Percentiles rank a stretch among this genome's conserved stretches.
phyloP scores from a whole-genome alignment of 2,888 invertebrate species.

The Cerastis rubricosa region DNA sequence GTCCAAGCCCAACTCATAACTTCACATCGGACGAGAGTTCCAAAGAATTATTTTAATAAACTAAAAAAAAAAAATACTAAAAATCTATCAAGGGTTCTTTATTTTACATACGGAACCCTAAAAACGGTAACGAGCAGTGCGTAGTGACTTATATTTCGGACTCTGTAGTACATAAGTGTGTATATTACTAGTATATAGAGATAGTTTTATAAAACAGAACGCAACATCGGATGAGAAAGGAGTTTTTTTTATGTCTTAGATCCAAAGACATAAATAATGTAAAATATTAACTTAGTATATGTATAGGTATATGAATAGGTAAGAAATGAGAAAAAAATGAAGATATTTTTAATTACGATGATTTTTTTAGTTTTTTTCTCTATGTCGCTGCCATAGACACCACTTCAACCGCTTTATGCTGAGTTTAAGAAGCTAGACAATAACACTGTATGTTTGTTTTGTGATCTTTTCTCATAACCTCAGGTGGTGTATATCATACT shows the following conservation, averaged over 20 bases:
- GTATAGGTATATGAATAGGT: slow-evolving; percentile 77
- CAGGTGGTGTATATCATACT: slow-evolving; percentile 54
- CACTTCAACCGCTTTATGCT: slow-evolving; percentile 64
- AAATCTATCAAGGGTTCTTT: slow-evolving; percentile 10
- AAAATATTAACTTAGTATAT: slow-evolving; percentile 83
- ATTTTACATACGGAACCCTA: slow-evolving; percentile 1
- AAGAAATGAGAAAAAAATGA: slow-evolving; percentile 79
- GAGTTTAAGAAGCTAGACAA: slow-evolving; percentile 67
- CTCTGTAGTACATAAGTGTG: slow-evolving; percentile 80
- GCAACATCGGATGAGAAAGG: slow-evolving; percentile 57
- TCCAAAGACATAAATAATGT: slow-evolving; percentile 77
- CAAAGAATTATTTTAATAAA: slow-evolving; percentile 68
- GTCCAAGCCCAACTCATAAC: slow-evolving; percentile 44
- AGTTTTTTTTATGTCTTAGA: slow-evolving; percentile 66
- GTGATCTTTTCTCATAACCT: slow-evolving; percentile 41
- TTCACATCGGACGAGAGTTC: slow-evolving; percentile 62
- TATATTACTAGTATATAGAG: slow-evolving; percentile 80
- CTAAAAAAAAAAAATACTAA: slow-evolving; percentile 49
- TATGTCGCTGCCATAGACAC: slow-evolving; percentile 82
- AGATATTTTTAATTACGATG: slow-evolving; percentile 86
- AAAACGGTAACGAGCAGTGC: slow-evolving; percentile 75
- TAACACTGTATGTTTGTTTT: slow-evolving; percentile 62
- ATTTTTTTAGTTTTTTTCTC: slow-evolving; percentile 71
- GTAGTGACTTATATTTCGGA: slow-evolving; percentile 80
- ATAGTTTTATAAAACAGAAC: slow-evolving; percentile 78